Conservation (phyloP, 2,888 invertebrate species). For the Acronicta alni region DNA sequence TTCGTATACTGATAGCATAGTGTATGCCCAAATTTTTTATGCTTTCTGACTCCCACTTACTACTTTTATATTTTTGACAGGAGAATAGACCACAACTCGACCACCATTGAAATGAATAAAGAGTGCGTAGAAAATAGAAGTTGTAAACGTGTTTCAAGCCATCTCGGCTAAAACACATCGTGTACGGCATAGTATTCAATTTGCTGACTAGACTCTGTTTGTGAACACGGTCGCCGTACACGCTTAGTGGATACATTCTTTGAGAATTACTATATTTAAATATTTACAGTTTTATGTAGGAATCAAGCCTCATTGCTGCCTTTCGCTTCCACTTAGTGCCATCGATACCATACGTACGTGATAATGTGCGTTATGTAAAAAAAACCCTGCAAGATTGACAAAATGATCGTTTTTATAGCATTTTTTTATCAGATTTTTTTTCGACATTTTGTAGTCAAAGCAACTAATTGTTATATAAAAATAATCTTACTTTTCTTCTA, state of each 20-base stretch:
- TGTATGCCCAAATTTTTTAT: no score
- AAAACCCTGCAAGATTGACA: conserved; percentile 46
- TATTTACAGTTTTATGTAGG: conserved; percentile 42
- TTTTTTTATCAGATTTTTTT: no score
- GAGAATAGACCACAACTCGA: no score
- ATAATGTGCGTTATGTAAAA: conserved; percentile 16
- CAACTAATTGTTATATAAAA: no score
- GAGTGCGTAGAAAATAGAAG: neutral
- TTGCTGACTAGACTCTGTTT: conserved; percentile 35
- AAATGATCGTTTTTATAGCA: conserved; percentile 27
- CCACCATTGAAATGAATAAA: no score
- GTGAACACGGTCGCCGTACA: conserved; percentile 20
- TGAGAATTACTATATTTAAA: conserved; percentile 12
- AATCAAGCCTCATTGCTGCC: conserved; percentile 38
- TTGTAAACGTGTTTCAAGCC: neutral
- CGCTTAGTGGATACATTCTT: conserved; percentile 25
- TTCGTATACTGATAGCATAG: no score
- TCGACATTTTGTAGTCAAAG: no score
- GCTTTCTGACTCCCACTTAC: no score
- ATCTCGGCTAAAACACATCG: conserved; percentile 7
- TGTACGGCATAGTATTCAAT: conserved; percentile 41
- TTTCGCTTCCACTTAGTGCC: conserved; percentile 10
- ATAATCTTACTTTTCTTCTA: no score
- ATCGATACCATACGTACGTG: conserved; percentile 1
- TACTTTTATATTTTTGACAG: no score